Evolutionary conservation across 2,113 vertebrate species (phyloP), one percentile per base, ranked within the genome.

Genomic region (Stercorarius parasiticus): DNA sequence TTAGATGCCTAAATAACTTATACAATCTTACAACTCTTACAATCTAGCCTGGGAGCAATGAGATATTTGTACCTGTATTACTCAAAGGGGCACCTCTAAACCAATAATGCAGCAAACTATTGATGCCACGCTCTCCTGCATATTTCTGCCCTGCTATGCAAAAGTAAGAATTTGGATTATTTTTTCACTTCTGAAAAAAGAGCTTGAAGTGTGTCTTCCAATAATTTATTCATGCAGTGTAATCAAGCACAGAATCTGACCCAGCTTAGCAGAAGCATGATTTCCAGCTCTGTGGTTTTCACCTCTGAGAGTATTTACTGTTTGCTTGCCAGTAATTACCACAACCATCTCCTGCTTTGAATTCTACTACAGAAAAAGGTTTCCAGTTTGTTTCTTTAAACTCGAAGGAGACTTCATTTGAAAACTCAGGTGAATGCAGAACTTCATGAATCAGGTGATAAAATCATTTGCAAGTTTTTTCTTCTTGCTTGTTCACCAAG

Each of bases 241-340:
- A 94, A 96, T 96, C 88, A 95, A 89, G 94, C 84, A 73, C 8
- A 4, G 56, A 94, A 95, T 93, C 74, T 92, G 64, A 86, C 71
- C 55, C 53, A 82, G 2, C 74, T 94, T 34, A 93, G 86, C 83
- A 93, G 62, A 81, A n/a, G 71, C 78, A 83, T 5, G 2, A 56
- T 90, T 95, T 95, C 87, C 82, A 91, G 87, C 86, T 88, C 72
- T 96, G 96, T 89, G 95, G 92, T 90, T 97, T 90, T 79, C 71
- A 91, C 77, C 91, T 96, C 93, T 71, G 70, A 82, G 81, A 90
- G 36, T 86, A 69, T 88, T 87, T 95, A 81, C 92, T 74, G 14
- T 84, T 59, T 92, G 45, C 88, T 90, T 95, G 72, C 92, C 77
- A 82, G 95, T 88, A 96, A 94, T 79, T 84, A 93, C 73, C 85